phyloP scores from a whole-genome alignment of 2,888 invertebrate species.

The Drosophila multiciliata region DNA sequence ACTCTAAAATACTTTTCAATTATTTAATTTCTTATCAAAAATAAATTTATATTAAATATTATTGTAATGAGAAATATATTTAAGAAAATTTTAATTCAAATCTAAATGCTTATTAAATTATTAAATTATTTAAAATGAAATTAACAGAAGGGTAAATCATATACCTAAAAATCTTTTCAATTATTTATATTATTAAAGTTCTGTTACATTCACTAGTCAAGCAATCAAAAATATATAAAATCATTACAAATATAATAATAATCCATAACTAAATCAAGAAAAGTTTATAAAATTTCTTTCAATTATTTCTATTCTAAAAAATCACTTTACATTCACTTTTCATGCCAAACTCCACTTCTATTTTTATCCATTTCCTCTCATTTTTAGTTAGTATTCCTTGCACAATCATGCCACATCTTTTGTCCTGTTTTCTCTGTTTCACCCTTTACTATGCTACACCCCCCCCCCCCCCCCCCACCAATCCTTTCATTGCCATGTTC shows the following conservation, averaged over 20 bases:
- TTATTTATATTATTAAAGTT: not conserved
- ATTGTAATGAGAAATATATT: not conserved
- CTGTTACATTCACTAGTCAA: not conserved
- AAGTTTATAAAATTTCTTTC: not conserved
- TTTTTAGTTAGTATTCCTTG: constrained; percentile 7
- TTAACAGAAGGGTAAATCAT: too few species aligned
- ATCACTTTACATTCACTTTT: not conserved
- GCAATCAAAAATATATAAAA: not conserved
- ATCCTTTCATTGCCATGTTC: constrained; percentile 14
- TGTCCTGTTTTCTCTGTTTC: constrained; percentile 4
- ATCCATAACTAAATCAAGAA: not conserved
- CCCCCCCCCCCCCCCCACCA: constrained; percentile 10
- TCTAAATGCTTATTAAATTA: not conserved
- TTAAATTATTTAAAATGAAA: not conserved
- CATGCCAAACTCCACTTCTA: not conserved
- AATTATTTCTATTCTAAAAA: too few species aligned
- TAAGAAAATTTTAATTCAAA: not conserved
- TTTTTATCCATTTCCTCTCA: not conserved
- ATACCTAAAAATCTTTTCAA: not conserved
- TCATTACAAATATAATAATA: not conserved
- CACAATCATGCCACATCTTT: constrained; percentile 3
- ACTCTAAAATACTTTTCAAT: not conserved
- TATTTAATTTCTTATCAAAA: not conserved
- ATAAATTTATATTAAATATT: not conserved
- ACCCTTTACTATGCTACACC: constrained; percentile 2